Percentiles rank a stretch among this genome's conserved stretches.
phyloP scores from a whole-genome alignment of 2,888 invertebrate species.

The Hemithea aestivaria region DNA sequence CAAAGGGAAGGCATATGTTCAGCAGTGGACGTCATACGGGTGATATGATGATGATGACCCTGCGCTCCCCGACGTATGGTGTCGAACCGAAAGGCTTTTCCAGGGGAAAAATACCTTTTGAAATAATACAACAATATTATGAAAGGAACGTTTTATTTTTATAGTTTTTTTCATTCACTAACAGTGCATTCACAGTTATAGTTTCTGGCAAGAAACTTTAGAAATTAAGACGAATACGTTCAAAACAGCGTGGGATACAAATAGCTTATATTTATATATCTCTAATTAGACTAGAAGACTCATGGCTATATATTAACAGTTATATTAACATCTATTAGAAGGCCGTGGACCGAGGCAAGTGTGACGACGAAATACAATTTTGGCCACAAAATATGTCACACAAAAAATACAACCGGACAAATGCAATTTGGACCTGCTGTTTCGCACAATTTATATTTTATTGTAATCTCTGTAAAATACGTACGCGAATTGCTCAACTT shows the following conservation, averaged over 20 bases:
- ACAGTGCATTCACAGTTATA: slow-evolving; percentile 71
- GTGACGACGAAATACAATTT: slow-evolving; percentile 13
- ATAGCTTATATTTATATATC: slow-evolving; percentile 44
- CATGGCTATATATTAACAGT: slow-evolving; percentile 29
- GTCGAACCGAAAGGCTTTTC: too few species aligned
- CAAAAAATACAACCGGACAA: slow-evolving; percentile 7
- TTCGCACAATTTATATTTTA: too few species aligned
- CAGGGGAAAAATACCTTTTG: too few species aligned
- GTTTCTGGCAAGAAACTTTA: slow-evolving; percentile 51
- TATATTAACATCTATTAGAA: slow-evolving; percentile 48
- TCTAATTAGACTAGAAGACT: slow-evolving; percentile 43
- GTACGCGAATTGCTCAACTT: too few species aligned
- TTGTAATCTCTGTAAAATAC: too few species aligned
- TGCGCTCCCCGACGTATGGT: too few species aligned
- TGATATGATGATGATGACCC: too few species aligned
- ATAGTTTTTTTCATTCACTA: slow-evolving; percentile 54
- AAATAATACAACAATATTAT: slow-evolving; percentile 45
- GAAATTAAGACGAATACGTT: slow-evolving; percentile 36
- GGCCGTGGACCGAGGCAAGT: slow-evolving; percentile 64
- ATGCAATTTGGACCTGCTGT: slow-evolving; percentile 4
- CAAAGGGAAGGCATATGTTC: too few species aligned
- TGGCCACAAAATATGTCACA: slow-evolving; percentile 6
- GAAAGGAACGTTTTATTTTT: slow-evolving; percentile 73
- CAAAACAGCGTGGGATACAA: slow-evolving; percentile 62
- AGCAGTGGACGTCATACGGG: too few species aligned